Percentiles rank a stretch among this genome's conserved stretches.
These are phyloP conservation scores for Leptodirus hochenwartii DNA, from an alignment of 2,888 invertebrate species.

Conservation along the genomic window DNA sequence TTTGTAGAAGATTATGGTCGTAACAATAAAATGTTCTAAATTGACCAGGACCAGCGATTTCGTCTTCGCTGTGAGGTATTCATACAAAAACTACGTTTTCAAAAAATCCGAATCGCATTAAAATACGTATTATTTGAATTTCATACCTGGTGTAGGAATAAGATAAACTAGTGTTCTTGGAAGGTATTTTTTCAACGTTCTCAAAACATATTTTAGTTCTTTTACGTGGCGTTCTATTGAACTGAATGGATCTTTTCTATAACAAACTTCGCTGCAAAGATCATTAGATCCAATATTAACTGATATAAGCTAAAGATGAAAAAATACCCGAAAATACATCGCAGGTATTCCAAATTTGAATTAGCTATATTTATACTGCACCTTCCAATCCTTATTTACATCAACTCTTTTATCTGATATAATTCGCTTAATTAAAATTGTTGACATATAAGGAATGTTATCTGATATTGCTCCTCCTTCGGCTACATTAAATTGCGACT, in stretches of 20 bases:
- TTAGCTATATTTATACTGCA: conserved; percentile 17
- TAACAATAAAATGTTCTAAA: not conserved
- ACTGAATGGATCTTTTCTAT: conserved; percentile 23
- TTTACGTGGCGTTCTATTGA: conserved; percentile 28
- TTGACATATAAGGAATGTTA: conserved; percentile 38
- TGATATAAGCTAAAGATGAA: conserved; percentile 30
- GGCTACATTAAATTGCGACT: conserved; percentile 38
- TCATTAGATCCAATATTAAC: conserved; percentile 42
- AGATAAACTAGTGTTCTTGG: conserved; percentile 40
- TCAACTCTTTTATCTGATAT: conserved; percentile 33
- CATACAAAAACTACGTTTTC: not conserved
- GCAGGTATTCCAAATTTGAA: not conserved
- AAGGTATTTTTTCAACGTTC: conserved; percentile 34
- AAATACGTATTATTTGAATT: not conserved
- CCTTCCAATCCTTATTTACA: conserved; percentile 40
- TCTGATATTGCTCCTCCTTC: conserved; percentile 37
- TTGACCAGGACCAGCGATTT: not conserved
- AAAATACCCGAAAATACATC: not conserved
- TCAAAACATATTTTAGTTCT: conserved; percentile 30
- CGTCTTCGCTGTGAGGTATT: too few species aligned
- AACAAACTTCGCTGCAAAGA: conserved; percentile 39
- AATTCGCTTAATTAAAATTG: conserved; percentile 32
- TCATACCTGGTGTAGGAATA: conserved; percentile 31
- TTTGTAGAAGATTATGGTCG: too few species aligned
- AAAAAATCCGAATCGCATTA: not conserved